Conservation (phyloP, 2,113 vertebrate genomes). For the human (Homo sapiens) region GRCh38 chr15:88483501-88484000, state of each 20-base stretch:
- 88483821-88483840: neutral
- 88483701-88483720: neutral
- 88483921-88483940: fast-evolving
- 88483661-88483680: neutral
- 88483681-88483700: slow-evolving; percentile 7
- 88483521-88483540: neutral
- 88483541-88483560: neutral
- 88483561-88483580: neutral
- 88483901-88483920: neutral
- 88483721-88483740: neutral
- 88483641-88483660: neutral
- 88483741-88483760: slow-evolving; percentile 19
- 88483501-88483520: neutral
- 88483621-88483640: neutral
- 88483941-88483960: neutral
- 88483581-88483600: neutral
- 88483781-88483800: neutral
- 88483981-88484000: neutral
- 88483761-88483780: neutral
- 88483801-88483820: neutral
- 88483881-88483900: neutral
- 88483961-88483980: neutral
- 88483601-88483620: neutral
- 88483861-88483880: neutral
- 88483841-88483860: neutral